Evolutionary conservation across 1,140 invertebrate species (phyloP), one percentile per base, ranked within the genome.

Genomic region (Mamestra configurata): DNA sequence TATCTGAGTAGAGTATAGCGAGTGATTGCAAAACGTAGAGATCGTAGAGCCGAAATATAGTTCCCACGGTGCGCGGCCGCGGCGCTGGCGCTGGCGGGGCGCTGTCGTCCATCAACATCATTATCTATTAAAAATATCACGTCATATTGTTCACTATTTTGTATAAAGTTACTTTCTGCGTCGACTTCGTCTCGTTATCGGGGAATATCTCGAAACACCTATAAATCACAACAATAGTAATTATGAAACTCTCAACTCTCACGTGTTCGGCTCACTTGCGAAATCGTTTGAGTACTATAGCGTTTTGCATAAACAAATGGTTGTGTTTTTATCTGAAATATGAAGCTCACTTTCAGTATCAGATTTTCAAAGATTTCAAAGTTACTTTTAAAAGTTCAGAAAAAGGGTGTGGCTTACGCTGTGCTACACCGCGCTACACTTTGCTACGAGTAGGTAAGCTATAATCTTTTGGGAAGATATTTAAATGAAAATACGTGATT

Each of bases 51-150:
- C 86, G 83, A 89, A 90, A 89, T 89, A 88, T 88, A 81, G 81
- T 94, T 94, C 93, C 92, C 93, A 94, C 92, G 92, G 86, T 88
- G 88, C 80, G 84, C 84, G 86, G 84, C 78, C 88, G 81, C 20
- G 77, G 51, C 24, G 70, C 61, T 55, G n/a, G 83, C 75, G n/a
- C n/a, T 83, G 71, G 90, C 84, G 87, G 86, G 84, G 83, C 84
- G 87, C 87, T 90, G 90, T 92, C 92, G 90, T 93, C 86, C 90
- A 92, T 93, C 92, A 94, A 91, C 88, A 91, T 93, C 89, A 91
- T 93, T 93, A 94, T 94, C 92, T 94, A 93, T 93, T 93, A 95
- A 95, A 94, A 93, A 93, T 92, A 94, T 94, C 92, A 87, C 90
- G 90, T 93, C 92, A 94, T 92, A 93, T 93, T 93, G 89, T 94